Conservation (phyloP, 2,888 invertebrate species). For the Eudasyphora cyanicolor region DNA sequence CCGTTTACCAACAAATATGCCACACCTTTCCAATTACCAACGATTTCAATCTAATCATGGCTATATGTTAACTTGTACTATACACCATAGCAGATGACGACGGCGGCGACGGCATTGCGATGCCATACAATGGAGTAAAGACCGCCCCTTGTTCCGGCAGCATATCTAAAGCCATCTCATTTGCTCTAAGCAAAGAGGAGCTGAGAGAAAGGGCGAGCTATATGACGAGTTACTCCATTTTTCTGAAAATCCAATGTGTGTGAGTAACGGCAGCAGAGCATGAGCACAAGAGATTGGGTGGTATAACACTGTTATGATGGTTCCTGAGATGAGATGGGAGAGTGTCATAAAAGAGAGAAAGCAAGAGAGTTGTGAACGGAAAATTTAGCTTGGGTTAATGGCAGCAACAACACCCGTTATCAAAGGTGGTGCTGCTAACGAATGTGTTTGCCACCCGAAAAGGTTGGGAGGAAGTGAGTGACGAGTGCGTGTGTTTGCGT, state of each 20-base stretch:
- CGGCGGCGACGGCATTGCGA: too few species aligned
- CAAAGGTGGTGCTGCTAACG: background rate
- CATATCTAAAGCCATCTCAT: slow-evolving; percentile 1
- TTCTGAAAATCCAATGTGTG: too few species aligned
- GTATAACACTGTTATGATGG: background rate
- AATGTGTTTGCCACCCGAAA: background rate
- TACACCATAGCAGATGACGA: slow-evolving; percentile 24
- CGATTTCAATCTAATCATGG: slow-evolving; percentile 63
- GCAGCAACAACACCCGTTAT: background rate
- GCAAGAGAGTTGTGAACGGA: slow-evolving; percentile 28
- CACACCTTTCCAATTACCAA: slow-evolving; percentile 63
- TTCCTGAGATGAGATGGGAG: background rate
- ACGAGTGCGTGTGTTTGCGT: slow-evolving; percentile 35
- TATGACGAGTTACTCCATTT: slow-evolving; percentile 73
- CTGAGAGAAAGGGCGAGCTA: slow-evolving; percentile 60
- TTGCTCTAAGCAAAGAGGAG: background rate
- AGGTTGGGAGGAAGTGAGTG: slow-evolving; percentile 45
- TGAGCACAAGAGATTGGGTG: slow-evolving; percentile 45
- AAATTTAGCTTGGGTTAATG: slow-evolving; percentile 20
- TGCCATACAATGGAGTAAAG: slow-evolving; percentile 39
- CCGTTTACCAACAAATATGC: slow-evolving; percentile 63
- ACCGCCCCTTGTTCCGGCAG: slow-evolving; percentile 34
- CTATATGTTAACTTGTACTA: slow-evolving; percentile 41
- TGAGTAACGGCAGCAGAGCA: slow-evolving; percentile 43
- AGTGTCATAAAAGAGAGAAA: background rate